Base-by-base conservation (phyloP, 2,888 invertebrate genomes). In the Drosophila putrida region DNA sequence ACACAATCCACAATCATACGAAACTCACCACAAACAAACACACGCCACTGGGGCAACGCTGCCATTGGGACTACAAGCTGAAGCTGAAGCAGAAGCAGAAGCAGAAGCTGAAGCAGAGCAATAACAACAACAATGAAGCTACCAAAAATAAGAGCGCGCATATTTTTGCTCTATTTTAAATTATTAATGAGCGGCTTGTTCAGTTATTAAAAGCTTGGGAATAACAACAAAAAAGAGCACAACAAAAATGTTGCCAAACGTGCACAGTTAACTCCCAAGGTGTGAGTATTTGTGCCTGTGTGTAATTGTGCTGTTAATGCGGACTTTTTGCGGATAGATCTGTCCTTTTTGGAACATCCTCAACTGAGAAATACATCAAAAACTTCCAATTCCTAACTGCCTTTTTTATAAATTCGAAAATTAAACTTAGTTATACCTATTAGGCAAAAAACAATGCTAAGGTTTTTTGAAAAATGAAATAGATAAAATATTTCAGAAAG, bases 151-250 rank as follows among this genome's bases (percentile, higher is more conserved):
- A 47, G 65, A 65, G 84, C 82, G 71, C 73, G 82, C 76, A 88
- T 72, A 78, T 84, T 82, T 89, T 67, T 80, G 85, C 82, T 84
- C 75, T 71, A 86, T 86, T 88, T 88, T 90, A 75, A 89, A 89
- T 90, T 82, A 90, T 88, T 90, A 89, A 91, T 89, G 82, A 84
- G 86, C 73, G 81, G 79, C 86, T 83, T 83, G 81, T 86, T 87
- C 78, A 90, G 88, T 90, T 89, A 89, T 90, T 89, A 87, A 90
- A 90, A 89, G 88, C 75, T 78, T 78, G 89, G 90, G 90, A 90
- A 76, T 81, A 80, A 46, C 49, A 41, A 33, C 53, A 54, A 57
- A 54, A 44, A 61, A 20, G 43, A 39, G 49, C 43, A 31, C 25
- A 53, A 33, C 41, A 55, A 59, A 36, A 65, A 64, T 47, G 65